Conservation (phyloP, 2,888 invertebrate species). For the Pachydiplax longipennis region DNA sequence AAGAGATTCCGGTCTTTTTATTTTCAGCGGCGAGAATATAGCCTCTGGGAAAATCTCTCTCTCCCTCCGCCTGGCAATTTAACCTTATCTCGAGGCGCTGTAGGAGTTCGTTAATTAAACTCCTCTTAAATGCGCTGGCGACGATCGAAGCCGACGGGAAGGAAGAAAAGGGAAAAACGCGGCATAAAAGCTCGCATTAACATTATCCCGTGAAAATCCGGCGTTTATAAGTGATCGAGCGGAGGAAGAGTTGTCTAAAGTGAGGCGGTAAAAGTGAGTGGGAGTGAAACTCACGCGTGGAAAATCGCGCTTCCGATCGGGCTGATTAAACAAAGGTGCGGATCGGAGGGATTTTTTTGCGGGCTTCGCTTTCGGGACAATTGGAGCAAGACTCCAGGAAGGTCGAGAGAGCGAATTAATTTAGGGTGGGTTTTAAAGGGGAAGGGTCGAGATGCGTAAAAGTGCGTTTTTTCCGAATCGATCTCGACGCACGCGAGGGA, state of each 20-base stretch:
- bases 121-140: conserved; percentile 42
- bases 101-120: conserved; percentile 44
- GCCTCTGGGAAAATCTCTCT: not conserved
- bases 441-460: too few species aligned
- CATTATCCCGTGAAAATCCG: not conserved
- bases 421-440: too few species aligned
- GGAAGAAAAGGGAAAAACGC: not conserved
- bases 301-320: too few species aligned
- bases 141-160: conserved; percentile 25
- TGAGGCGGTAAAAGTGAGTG: not conserved
- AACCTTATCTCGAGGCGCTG: conserved; percentile 42
- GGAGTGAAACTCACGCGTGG: not conserved
- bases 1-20: conserved; percentile 17
- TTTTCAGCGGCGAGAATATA: conserved; percentile 40
- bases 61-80: conserved; percentile 27
- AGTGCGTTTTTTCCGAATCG: too few species aligned
- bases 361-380: too few species aligned
- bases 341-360: too few species aligned
- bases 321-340: too few species aligned
- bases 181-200: not conserved
- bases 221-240: not conserved
- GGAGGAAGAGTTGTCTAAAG: not conserved
- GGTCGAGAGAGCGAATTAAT: too few species aligned
- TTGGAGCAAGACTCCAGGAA: too few species aligned
- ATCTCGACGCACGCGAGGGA: too few species aligned